Percentiles rank a stretch among this genome's conserved stretches.
Evolutionary conservation across 1,140 invertebrate genomes (phyloP).

Genomic region (Euglossa dilemma): DNA sequence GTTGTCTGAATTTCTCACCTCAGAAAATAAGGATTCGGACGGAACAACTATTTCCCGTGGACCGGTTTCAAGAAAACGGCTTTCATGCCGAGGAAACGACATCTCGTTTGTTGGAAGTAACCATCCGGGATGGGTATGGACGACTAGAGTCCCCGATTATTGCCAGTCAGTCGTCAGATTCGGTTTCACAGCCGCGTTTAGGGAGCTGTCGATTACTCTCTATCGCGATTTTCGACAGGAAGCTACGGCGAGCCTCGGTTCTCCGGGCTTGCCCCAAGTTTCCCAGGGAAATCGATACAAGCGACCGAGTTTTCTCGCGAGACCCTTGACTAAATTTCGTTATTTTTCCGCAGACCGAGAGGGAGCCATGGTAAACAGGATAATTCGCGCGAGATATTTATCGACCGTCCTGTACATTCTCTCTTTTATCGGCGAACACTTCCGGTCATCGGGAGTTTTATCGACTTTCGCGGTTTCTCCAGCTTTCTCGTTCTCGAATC

Average conservation of each 20-base stretch:
- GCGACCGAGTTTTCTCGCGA: not conserved
- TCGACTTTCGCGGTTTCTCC: not conserved
- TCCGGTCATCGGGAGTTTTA: conserved; percentile 9
- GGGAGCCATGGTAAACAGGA: conserved; percentile 42
- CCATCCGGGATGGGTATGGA: not conserved
- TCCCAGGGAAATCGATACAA: conserved; percentile 2
- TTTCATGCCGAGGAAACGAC: conserved; percentile 25
- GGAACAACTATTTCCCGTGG: too few species aligned
- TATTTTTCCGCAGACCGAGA: not conserved
- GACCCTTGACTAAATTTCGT: conserved; percentile 26
- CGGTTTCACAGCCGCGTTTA: conserved; percentile 23
- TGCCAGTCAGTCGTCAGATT: not conserved
- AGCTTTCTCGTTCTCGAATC: not conserved
- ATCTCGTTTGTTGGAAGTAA: not conserved
- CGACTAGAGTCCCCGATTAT: not conserved
- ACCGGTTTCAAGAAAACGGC: conserved; percentile 40
- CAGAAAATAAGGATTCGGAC: too few species aligned
- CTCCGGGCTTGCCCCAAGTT: conserved; percentile 24
- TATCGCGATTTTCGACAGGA: not conserved
- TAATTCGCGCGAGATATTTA: conserved; percentile 34
- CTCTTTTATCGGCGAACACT: not conserved
- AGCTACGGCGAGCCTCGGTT: not conserved
- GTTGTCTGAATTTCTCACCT: too few species aligned
- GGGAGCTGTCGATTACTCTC: conserved; percentile 49
- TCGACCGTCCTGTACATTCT: not conserved